These are phyloP conservation scores for Eulemur albifrons DNA, from an alignment of 2,797 vertebrate genomes.

Conservation along the genomic window DNA sequence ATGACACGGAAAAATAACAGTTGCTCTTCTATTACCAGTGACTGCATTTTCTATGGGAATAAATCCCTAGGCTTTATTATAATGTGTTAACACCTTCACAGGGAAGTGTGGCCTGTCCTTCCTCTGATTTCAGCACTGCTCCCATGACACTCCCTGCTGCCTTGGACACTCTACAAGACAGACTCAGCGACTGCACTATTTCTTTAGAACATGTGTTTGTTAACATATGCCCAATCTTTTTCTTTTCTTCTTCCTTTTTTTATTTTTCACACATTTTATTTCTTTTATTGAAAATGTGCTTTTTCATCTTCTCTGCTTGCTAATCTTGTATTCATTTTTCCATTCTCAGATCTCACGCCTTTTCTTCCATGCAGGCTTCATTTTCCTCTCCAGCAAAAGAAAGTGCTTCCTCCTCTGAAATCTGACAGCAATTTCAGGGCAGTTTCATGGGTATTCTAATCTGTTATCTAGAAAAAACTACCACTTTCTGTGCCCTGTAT, in stretches of 20 bases:
- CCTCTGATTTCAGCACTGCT: neutral
- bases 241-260: neutral
- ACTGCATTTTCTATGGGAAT: neutral
- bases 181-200: neutral
- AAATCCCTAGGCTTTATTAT: neutral
- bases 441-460: neutral
- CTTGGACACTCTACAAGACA: rapidly evolving
- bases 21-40: too few relatives aligned
- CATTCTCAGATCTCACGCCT: neutral
- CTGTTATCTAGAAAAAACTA: neutral
- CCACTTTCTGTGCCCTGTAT: neutral
- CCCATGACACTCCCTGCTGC: neutral
- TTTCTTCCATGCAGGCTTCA: neutral
- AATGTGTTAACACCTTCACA: neutral
- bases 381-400: neutral
- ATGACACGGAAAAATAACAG: too few relatives aligned
- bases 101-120: neutral
- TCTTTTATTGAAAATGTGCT: neutral
- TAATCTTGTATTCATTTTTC: neutral
- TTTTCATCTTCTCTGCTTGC: neutral
- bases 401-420: neutral
- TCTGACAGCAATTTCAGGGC: neutral
- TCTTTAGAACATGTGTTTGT: neutral
- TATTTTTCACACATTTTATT: neutral
- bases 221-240: neutral